phyloP scores from a whole-genome alignment of 2,797 vertebrate species.

The Megalops cyprinoides region DNA sequence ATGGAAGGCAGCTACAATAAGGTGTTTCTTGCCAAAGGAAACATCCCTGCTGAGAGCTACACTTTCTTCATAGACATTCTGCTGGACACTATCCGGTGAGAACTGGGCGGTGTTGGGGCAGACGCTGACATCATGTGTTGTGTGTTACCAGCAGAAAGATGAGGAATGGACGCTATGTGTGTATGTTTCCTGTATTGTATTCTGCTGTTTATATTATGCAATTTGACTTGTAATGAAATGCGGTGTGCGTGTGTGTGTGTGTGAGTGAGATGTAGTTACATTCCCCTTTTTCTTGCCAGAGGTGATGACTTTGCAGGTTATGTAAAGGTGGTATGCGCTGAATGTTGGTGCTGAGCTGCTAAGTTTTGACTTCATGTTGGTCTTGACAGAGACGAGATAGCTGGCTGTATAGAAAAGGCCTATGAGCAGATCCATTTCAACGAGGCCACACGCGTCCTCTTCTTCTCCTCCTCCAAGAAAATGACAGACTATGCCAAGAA shows the following conservation, averaged over 20 bases:
- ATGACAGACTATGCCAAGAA: conserved; percentile 95
- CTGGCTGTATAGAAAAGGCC: conserved; percentile 91
- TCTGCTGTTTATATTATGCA: no score
- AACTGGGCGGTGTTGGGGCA: neutral
- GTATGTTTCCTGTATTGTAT: neutral
- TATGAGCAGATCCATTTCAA: conserved; percentile 91
- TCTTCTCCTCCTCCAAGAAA: conserved; percentile 88
- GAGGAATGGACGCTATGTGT: neutral
- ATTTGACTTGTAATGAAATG: no score
- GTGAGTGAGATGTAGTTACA: no score
- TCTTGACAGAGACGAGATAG: conserved; percentile 86
- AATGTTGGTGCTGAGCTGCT: conserved; percentile 49
- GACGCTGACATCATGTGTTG: neutral
- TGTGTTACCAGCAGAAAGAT: no score
- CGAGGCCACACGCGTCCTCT: conserved; percentile 88
- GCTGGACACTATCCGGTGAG: conserved; percentile 92
- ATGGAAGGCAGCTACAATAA: conserved; percentile 99
- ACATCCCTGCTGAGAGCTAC: conserved; percentile 94
- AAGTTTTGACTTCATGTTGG: conserved; percentile 73
- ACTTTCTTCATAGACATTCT: conserved; percentile 97
- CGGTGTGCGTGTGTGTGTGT: neutral
- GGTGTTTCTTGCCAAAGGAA: conserved; percentile 96
- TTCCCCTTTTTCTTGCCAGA: no score
- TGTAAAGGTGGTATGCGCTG: no score
- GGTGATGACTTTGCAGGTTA: no score